phyloP scores from a whole-genome alignment of 2,797 vertebrate genomes.

The Tragopan temminckii region DNA sequence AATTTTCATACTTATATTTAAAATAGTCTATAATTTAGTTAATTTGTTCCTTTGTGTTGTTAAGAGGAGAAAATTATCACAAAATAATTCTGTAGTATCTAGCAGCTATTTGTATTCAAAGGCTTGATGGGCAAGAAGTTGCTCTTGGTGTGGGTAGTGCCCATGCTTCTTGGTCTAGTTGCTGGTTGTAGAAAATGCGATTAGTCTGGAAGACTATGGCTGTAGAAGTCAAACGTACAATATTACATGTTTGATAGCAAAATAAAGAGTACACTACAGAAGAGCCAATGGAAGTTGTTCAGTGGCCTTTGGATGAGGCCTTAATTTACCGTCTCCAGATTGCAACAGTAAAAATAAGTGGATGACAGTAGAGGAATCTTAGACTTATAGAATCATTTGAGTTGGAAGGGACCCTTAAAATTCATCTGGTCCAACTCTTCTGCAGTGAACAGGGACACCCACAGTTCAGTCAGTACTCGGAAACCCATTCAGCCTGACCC shows the following conservation, averaged over 20 bases:
- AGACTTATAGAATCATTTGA: too few relatives aligned
- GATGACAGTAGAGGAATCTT: not conserved
- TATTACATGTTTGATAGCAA: not conserved
- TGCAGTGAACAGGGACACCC: too few relatives aligned
- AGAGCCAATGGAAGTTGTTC: not conserved
- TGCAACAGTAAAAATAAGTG: not conserved
- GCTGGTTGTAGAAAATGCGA: not conserved
- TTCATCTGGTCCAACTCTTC: too few relatives aligned
- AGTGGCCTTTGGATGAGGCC: not conserved
- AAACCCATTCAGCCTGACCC: too few relatives aligned
- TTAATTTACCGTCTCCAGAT: not conserved
- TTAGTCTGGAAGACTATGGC: not conserved
- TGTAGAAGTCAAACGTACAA: not conserved
- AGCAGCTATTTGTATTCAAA: not conserved
- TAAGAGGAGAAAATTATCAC: not conserved
- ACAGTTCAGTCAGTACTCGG: too few relatives aligned
- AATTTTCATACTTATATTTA: not conserved
- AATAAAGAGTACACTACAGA: not conserved
- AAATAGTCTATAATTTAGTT: not conserved
- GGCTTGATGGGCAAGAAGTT: not conserved
- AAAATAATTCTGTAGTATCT: not conserved
- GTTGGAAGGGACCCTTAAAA: too few relatives aligned
- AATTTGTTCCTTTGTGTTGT: not conserved
- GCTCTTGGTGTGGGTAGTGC: not conserved
- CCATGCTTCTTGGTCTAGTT: not conserved